Evolutionary conservation across 2,888 invertebrate species (phyloP).

Genomic region (Bembecia ichneumoniformis): DNA sequence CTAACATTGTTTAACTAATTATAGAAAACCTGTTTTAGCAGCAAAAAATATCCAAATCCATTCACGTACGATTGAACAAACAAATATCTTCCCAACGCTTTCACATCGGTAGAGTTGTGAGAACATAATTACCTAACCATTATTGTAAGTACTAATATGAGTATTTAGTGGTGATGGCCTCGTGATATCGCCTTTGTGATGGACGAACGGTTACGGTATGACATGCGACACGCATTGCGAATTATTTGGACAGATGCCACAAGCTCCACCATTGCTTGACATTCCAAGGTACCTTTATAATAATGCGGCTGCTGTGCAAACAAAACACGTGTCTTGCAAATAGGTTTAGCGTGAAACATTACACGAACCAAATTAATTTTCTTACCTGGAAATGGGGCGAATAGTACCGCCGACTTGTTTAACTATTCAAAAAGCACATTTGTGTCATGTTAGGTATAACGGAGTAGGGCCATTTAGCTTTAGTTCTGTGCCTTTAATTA

Average conservation of each 20-base stretch:
- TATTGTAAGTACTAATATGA: too few species aligned
- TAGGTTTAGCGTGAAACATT: conserved; percentile 40
- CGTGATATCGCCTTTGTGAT: not conserved
- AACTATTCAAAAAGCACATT: not conserved
- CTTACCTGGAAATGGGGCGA: conserved; percentile 14
- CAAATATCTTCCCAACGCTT: too few species aligned
- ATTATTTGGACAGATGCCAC: conserved; percentile 35
- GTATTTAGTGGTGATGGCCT: not conserved
- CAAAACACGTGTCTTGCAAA: conserved; percentile 46
- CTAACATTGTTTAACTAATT: too few species aligned
- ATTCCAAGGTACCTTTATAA: conserved; percentile 35
- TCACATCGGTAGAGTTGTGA: too few species aligned
- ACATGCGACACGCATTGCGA: conserved; percentile 11
- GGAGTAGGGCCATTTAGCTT: too few species aligned
- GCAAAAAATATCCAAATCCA: too few species aligned
- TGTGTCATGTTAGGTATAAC: not conserved
- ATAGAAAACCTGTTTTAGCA: too few species aligned
- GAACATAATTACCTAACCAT: too few species aligned
- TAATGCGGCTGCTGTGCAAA: conserved; percentile 34
- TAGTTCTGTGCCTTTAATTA: not conserved
- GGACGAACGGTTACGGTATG: conserved; percentile 7
- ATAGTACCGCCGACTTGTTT: not conserved
- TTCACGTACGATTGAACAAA: too few species aligned
- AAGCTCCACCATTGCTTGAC: conserved; percentile 17
- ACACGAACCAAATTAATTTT: conserved; percentile 32